Conservation (phyloP, 1,140 invertebrate genomes). For the Coenobita brevimanus region DNA sequence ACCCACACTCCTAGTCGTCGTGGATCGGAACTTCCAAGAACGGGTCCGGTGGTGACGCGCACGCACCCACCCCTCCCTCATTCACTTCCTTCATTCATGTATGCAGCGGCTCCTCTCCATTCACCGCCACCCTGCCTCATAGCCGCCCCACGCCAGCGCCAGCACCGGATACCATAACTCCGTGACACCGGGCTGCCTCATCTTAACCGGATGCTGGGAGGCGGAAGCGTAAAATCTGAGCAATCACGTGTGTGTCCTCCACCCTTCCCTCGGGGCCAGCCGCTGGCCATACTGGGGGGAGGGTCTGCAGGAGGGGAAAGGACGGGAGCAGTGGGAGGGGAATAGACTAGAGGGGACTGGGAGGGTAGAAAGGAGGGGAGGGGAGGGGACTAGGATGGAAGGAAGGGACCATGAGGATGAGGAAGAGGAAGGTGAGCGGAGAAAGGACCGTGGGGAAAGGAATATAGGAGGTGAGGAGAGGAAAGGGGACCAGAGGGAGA, state of each 20-base stretch:
- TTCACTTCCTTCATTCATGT: too few species aligned
- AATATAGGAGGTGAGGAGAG: too few species aligned
- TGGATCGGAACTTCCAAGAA: not conserved
- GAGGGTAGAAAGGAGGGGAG: not conserved
- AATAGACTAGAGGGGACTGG: not conserved
- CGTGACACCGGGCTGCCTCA: slow-evolving; percentile 25
- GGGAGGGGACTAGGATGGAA: not conserved
- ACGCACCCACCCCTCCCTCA: not conserved
- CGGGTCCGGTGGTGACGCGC: not conserved
- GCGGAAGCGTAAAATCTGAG: slow-evolving; percentile 60
- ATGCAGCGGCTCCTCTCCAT: not conserved
- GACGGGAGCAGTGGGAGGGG: not conserved
- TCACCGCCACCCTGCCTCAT: not conserved
- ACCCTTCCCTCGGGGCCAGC: slow-evolving; percentile 22
- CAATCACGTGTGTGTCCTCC: slow-evolving; percentile 50
- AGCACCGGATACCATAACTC: slow-evolving; percentile 27
- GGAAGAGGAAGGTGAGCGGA: not conserved
- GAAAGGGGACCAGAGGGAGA: too few species aligned
- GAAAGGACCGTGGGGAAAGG: too few species aligned
- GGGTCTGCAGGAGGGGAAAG: not conserved
- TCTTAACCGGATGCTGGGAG: slow-evolving; percentile 58
- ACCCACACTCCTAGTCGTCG: not conserved
- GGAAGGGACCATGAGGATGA: not conserved
- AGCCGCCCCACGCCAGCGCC: not conserved
- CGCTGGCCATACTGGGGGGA: not conserved